These are phyloP conservation scores for Naja naja DNA, from an alignment of 2,113 vertebrate genomes.

Conservation along the genomic window DNA sequence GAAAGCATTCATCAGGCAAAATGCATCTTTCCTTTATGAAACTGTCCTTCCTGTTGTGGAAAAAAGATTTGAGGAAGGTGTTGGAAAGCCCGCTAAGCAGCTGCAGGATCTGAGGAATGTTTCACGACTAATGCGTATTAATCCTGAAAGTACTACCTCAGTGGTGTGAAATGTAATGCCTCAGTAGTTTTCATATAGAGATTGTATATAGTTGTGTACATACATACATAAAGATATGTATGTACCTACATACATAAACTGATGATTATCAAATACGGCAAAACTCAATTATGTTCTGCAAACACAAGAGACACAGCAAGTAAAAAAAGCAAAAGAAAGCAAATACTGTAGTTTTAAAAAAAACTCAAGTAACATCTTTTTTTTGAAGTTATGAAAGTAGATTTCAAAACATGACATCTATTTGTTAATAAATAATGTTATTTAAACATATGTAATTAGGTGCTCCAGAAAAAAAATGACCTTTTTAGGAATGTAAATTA, in stretches of 20 bases:
- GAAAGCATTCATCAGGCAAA: constrained; percentile 90
- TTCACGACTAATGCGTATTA: constrained; percentile 82
- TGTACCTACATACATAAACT: not conserved
- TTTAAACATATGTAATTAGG: not conserved
- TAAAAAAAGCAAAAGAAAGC: not conserved
- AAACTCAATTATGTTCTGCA: constrained; percentile 6
- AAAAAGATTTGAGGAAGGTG: constrained; percentile 89
- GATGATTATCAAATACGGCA: not conserved
- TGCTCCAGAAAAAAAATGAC: constrained; percentile 20
- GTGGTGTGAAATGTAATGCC: constrained; percentile 75
- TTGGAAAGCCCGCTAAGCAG: constrained; percentile 95
- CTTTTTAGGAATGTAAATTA: not conserved
- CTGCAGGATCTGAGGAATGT: constrained; percentile 92
- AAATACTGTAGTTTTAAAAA: not conserved
- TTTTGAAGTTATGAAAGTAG: constrained; percentile 3
- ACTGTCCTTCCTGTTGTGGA: constrained; percentile 95
- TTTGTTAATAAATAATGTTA: constrained; percentile 1
- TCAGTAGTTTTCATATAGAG: not conserved
- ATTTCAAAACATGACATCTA: constrained; percentile 6
- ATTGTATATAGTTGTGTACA: not conserved
- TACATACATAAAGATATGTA: not conserved
- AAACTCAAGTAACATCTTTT: constrained; percentile 1
- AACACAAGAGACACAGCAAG: constrained; percentile 16
- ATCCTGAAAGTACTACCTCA: constrained; percentile 93
- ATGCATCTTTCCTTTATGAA: constrained; percentile 92